These are phyloP conservation scores for Neocloeon triangulifer DNA, from an alignment of 1,140 invertebrate species.

Conservation along the genomic window DNA sequence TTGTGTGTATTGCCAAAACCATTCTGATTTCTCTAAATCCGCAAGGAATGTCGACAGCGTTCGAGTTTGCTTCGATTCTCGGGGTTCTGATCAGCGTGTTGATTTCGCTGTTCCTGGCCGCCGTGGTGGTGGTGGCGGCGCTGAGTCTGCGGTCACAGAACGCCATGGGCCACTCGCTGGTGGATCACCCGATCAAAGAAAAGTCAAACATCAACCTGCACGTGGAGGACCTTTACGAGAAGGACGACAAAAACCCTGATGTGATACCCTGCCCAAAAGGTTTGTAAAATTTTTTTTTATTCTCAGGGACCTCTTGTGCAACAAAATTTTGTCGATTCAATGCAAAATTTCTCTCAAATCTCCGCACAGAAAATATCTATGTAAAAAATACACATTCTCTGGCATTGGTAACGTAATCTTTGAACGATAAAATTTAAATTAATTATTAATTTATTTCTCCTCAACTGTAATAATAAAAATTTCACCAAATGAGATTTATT, in stretches of 20 bases:
- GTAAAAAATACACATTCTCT: too few relatives aligned
- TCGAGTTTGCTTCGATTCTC: slow-evolving; percentile 49
- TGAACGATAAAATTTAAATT: too few relatives aligned
- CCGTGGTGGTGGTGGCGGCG: slow-evolving; percentile 41
- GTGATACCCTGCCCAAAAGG: slow-evolving; percentile 70
- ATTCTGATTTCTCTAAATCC: slow-evolving; percentile 9
- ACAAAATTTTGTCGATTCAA: slow-evolving; percentile 1
- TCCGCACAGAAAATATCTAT: too few relatives aligned
- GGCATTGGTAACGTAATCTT: too few relatives aligned
- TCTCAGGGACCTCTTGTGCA: not conserved
- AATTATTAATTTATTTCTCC: too few relatives aligned
- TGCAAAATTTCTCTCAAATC: slow-evolving; percentile 1
- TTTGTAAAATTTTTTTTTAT: slow-evolving; percentile 17
- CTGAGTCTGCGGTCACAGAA: slow-evolving; percentile 29
- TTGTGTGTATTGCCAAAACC: too few relatives aligned
- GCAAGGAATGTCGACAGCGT: slow-evolving; percentile 30
- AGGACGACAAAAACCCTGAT: slow-evolving; percentile 64
- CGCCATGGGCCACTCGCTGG: slow-evolving; percentile 4
- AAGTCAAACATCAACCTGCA: slow-evolving; percentile 43
- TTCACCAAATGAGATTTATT: too few relatives aligned
- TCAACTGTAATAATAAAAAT: too few relatives aligned
- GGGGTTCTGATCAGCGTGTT: slow-evolving; percentile 48
- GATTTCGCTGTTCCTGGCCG: slow-evolving; percentile 39
- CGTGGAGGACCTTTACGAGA: slow-evolving; percentile 40
- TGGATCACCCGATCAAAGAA: slow-evolving; percentile 35